A percentile compares a stretch with the other conserved stretches of the same genome.
Conservation (phyloP, 2,797 vertebrate genomes). For the Pseudotriccus pelzelni region DNA sequence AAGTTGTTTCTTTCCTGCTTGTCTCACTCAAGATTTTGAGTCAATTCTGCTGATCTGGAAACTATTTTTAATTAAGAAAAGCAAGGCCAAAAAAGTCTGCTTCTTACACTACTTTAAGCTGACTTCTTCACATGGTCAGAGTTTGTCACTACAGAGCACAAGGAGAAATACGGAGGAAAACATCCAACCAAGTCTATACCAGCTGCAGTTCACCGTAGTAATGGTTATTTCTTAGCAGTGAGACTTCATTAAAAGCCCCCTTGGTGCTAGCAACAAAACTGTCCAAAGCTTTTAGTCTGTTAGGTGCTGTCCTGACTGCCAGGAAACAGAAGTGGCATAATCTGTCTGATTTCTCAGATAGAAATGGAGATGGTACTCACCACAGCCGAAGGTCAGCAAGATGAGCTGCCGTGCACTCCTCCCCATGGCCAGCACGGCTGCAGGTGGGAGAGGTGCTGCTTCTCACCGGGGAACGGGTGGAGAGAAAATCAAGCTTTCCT, state of each 20-base stretch:
- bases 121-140: not conserved
- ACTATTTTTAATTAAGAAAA: not conserved
- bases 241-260: not conserved
- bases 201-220: not conserved
- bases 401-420: not conserved
- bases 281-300: not conserved
- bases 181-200: not conserved
- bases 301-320: not conserved
- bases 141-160: not conserved
- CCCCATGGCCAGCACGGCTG: slow-evolving; percentile 16
- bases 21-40: not conserved
- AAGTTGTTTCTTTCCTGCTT: not conserved
- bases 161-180: not conserved
- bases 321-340: not conserved
- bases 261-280: not conserved
- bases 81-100: not conserved
- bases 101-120: not conserved
- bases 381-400: not conserved
- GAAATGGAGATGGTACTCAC: slow-evolving; percentile 35
- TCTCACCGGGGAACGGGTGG: not conserved
- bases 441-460: not conserved
- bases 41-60: not conserved
- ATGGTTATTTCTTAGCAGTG: not conserved
- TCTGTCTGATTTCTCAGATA: not conserved
- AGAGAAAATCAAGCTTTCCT: not conserved